Evolutionary conservation across 2,797 vertebrate species (phyloP).

Genomic region (Garrulus glandarius): DNA sequence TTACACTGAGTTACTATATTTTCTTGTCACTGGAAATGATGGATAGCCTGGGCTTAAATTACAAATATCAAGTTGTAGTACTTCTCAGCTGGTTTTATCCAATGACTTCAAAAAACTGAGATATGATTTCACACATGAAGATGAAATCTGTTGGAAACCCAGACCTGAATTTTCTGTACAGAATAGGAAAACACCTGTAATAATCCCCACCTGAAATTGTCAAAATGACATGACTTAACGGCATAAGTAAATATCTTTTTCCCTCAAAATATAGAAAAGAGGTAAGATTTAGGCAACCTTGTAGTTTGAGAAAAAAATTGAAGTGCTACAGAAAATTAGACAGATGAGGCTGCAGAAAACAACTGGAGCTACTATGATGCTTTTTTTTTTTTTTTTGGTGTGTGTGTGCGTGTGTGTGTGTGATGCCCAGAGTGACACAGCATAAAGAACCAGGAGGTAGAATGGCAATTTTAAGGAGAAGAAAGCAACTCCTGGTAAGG

Average conservation of each 20-base stretch:
- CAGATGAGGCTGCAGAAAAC: neutral
- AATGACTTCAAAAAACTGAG: neutral
- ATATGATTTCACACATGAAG: neutral
- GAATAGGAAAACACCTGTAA: neutral
- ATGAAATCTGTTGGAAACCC: neutral
- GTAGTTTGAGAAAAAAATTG: neutral
- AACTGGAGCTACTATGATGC: neutral
- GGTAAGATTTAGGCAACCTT: neutral
- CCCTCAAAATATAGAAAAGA: neutral
- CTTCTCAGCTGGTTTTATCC: neutral
- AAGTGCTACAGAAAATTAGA: neutral
- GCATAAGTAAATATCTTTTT: fast-evolving
- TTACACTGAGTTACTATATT: neutral
- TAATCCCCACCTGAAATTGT: neutral
- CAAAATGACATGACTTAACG: neutral
- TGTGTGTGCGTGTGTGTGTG: neutral
- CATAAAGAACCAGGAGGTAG: neutral
- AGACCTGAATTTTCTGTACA: neutral
- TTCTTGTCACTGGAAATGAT: neutral
- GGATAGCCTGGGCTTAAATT: neutral
- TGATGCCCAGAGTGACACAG: neutral
- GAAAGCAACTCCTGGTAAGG: neutral
- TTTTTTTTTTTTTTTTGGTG: neutral
- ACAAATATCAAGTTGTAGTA: neutral
- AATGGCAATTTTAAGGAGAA: neutral